Base-by-base conservation (phyloP, 2,113 vertebrate species). In the Rana temporaria region DNA sequence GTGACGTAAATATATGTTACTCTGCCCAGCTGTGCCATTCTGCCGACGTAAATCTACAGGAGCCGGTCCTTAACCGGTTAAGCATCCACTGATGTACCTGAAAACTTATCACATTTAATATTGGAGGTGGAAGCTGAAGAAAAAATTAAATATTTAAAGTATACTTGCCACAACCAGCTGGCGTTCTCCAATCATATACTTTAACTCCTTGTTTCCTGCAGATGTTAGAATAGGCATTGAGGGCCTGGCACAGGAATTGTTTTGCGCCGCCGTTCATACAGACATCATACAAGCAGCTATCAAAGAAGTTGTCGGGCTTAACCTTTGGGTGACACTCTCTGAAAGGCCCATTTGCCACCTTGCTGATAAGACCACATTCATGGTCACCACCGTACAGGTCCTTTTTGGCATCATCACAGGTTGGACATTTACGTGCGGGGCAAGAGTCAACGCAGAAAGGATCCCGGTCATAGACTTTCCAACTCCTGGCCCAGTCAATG, bases 231-330 rank as follows among this genome's bases (percentile, higher is more conserved):
- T 90, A 91, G 0, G 82, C 9, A 84, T 91, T 60, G 53, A 92
- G 56, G 34, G 88, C 88, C 20, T 73, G 84, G 60, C 92, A 93
- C 0, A 91, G 69, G 6, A 89, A 42, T 3, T 60, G 57, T 6
- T 80, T 84, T 0, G 6, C 22, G 68, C 74, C 84, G 0, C 85
- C 77, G 0, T 66, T 84, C 20, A 89, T 57, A 7, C 93, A 95
- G 30, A 95, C 78, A 81, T 96, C 93, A 0, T 89, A 88, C 2
- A 91, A 24, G 7, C 95, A 96, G 24, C 93, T 90, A 3, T 90
- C 73, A 55, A 91, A 24, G 22, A 91, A 95, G 65, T 81, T 0
- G 0, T 2, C 0, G 0, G 94, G 93, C 19, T 87, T 9, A 9
- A 95, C 0, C 1, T 15, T 0, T 0, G 48, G 1, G 0, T 93